Evolutionary conservation across 2,888 invertebrate species (phyloP), one percentile per base, ranked within the genome.

Genomic region (Eupithecia subumbrata): DNA sequence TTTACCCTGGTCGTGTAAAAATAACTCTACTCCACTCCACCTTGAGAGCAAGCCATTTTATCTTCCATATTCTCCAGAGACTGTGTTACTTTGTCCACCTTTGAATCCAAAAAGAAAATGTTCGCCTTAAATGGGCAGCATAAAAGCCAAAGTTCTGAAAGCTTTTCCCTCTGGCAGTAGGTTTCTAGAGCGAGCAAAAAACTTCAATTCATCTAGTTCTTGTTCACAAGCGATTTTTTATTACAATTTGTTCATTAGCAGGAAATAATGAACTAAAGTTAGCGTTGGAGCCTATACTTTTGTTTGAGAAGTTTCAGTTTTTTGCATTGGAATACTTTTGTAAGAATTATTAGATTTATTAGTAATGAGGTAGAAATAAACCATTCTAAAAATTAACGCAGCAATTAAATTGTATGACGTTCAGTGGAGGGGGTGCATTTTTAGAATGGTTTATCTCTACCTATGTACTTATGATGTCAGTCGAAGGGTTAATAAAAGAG

Each of bases 71-170:
- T 64, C 64, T 30, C 34, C 1, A 64, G 64, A 18, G 64, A 64
- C 63, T 34, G 30, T 34, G 64, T 64, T 64, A 64, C 64, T 64
- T 64, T 64, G 64, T 34, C 64, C 64, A 64, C 64, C 34, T 64
- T 25, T 60, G 60, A 60, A 60, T 60, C 60, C 60, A 25, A 60
- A 60, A 60, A 60, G 66, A 67, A 67, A 67, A 34, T 67, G n/a
- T 37, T 22, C 66, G n/a, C 11, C 37, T 22, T 40, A 40, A 34
- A 67, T 40, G 37, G 37, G 67, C 40, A 25, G 60, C 45, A 69
- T 64, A 74, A 74, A 69, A 64, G 69, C 37, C n/a, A 37, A 74
- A 74, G 69, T 74, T 69, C 63, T 63, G 40, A 74, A 74, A 74
- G 73, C 73, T 52, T 74, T 74, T 69, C 34, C 37, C 69, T 45